Evolutionary conservation across 1,140 invertebrate species (phyloP), one percentile per base, ranked within the genome.

Genomic region (Nymphalis io): DNA sequence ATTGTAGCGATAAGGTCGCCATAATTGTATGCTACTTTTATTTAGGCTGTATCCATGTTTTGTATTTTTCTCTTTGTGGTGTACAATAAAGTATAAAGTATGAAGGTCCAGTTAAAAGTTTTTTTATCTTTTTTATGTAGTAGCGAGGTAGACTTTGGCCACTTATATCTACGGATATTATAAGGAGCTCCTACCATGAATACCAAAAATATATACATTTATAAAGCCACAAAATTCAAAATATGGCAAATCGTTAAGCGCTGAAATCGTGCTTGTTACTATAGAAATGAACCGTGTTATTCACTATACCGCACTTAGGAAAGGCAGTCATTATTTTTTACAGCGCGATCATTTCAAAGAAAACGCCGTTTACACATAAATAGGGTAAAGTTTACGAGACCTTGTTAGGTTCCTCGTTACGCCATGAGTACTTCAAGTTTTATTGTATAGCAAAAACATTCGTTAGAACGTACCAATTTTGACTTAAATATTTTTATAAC

Each of bases 251-350:
- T 60, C 39, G 20, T 40, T 60, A n/a, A 40, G 20, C 33, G 13
- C 33, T 16, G 18, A 60, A 38, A 60, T 13, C 48, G 3, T 21
- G 6, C 48, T 53, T n/a, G 48, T 53, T 53, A 53, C 48, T 21
- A 46, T n/a, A 46, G 3, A 53, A 60, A 3, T 39, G 27, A 51
- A 51, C 46, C 13, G 60, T 46, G 44, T 46, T 46, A 46, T 62
- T 62, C 27, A 51, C 60, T 38, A 46, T 44, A 61, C 23, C 60
- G 27, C 21, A 23, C 33, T 40, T 46, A 21, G 42, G 44, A 21
- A 42, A 23, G 44, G 39, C 40, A 38, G 44, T 70, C 72, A 70
- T 73, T 73, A 73, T 73, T 73, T 73, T 73, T 73, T 73, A 73
- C 72, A 62, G 20, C 48, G 48, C 65, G 44, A 63, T 20, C 60